phyloP scores from a whole-genome alignment of 2,888 invertebrate species.

The Leptopilina syphax region DNA sequence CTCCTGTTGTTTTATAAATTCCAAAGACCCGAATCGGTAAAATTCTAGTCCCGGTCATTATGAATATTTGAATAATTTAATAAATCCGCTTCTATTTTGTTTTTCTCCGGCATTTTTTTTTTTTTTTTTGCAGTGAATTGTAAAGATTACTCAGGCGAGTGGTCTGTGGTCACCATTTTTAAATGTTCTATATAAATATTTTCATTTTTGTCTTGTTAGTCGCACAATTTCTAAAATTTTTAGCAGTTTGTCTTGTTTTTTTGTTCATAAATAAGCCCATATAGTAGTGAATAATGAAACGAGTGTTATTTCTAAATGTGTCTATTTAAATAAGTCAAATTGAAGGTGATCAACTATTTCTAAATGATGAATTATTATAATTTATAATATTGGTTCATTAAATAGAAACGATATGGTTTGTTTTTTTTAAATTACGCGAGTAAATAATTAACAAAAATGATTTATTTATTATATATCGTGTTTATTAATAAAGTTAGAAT shows the following conservation, averaged over 20 bases:
- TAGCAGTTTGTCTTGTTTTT: no score
- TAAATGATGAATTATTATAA: neutral
- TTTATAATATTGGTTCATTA: neutral
- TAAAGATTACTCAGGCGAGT: neutral
- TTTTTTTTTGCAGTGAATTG: neutral
- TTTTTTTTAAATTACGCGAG: no score
- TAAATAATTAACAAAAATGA: no score
- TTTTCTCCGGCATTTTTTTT: neutral
- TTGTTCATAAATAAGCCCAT: no score
- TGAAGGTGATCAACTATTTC: constrained; percentile 3
- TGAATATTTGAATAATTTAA: neutral
- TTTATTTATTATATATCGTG: no score
- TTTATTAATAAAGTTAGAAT: no score
- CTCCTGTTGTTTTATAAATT: constrained; percentile 2
- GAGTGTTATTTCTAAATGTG: neutral
- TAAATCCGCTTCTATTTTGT: neutral
- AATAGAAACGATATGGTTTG: neutral
- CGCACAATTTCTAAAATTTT: neutral
- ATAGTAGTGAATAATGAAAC: neutral
- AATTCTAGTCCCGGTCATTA: neutral
- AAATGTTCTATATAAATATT: neutral
- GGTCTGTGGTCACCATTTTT: constrained; percentile 1
- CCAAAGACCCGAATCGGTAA: constrained; percentile 3
- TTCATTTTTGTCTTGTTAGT: neutral
- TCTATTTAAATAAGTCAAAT: neutral